Evolutionary conservation across 2,888 invertebrate genomes (phyloP), one percentile per base, ranked within the genome.

Genomic region (Amphipoea lucens): DNA sequence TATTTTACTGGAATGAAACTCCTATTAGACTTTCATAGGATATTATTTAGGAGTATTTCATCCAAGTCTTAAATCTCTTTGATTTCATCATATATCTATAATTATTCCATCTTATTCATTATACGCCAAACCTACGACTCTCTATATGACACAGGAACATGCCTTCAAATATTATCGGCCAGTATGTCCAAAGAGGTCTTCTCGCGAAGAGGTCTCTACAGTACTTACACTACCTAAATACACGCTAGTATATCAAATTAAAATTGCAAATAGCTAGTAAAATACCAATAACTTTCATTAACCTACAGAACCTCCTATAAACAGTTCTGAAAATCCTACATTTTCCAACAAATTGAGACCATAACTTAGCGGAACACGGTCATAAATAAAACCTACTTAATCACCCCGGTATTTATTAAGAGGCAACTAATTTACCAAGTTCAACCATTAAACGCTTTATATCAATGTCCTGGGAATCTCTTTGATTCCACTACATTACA

Each of bases 341-440:
- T 83, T 87, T 63, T 40, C 74, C 40, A 51, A 83, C 87, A 76
- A 83, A 82, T 86, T 81, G 48, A 74, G 70, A 36, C 70, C 57
- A 79, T 85, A 81, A 83, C 45, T 85, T 63, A 74, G 29, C 12
- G 6, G 40, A 78, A 66, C 29, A 48, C 36, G 54, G n/a, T 54
- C 45, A 71, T 85, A 78, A 88, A 88, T 84, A 86, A 87, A 74
- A 80, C 66, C 60, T 62, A 42, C n/a, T 76, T 84, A 82, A 87
- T 86, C 78, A 83, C 81, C 77, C 62, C 66, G 23, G 69, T 90
- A 90, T 90, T 89, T 90, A 90, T 89, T 90, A 90, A 89, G 86
- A 88, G 85, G 82, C 85, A 84, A 86, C 88, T 89, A 92, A 89
- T 92, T 88, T 87, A 86, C 78, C 78, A 92, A 93, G 89, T 93